Conservation (phyloP, 2,797 vertebrate species). For the Enoplosus armatus region DNA sequence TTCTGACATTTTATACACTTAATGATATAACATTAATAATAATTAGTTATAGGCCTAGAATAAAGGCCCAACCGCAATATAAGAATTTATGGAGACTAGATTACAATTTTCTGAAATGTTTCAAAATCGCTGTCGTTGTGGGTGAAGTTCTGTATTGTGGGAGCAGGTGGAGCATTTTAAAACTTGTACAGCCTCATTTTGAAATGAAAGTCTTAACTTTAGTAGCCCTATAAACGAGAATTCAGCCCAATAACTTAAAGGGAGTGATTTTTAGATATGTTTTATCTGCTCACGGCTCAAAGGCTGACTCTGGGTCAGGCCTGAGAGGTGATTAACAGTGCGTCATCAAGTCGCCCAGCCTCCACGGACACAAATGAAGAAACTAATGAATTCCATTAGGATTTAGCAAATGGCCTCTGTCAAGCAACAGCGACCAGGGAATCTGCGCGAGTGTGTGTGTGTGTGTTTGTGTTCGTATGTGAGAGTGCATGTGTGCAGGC, state of each 20-base stretch:
- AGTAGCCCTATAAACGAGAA: background rate
- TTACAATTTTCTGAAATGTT: background rate
- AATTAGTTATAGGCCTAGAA: background rate
- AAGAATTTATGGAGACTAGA: background rate
- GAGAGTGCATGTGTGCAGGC: conserved; percentile 46
- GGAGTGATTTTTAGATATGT: background rate
- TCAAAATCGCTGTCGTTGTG: background rate
- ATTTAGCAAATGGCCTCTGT: conserved; percentile 81
- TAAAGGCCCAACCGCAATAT: too few relatives aligned
- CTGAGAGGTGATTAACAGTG: conserved; percentile 73
- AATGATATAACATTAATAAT: background rate
- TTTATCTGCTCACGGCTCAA: conserved; percentile 50
- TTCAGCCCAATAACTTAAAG: background rate
- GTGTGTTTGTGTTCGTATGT: conserved; percentile 44
- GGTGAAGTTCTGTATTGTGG: background rate
- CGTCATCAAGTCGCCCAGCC: conserved; percentile 55
- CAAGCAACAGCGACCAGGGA: conserved; percentile 58
- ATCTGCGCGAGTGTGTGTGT: conserved; percentile 31
- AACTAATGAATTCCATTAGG: conserved; percentile 85
- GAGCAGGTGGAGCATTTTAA: background rate
- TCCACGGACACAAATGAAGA: conserved; percentile 74
- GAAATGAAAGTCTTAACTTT: background rate
- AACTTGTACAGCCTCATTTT: background rate
- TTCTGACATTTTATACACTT: background rate
- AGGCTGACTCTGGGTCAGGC: conserved; percentile 49